Evolutionary conservation across 2,888 invertebrate genomes (phyloP).

Genomic region (Arctia plantaginis): DNA sequence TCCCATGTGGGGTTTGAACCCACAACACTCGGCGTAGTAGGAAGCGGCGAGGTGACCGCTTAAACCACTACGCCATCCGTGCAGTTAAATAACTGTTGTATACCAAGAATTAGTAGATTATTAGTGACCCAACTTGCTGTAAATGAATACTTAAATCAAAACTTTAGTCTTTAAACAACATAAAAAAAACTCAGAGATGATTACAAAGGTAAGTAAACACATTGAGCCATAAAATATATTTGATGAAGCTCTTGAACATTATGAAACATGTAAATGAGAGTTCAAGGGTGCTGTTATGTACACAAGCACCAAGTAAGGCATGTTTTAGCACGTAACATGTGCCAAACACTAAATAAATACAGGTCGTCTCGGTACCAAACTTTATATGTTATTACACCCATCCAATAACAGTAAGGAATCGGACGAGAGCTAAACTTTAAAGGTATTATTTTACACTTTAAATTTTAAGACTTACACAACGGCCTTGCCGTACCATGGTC

Average conservation of each 20-base stretch:
- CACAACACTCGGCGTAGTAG: too few relatives aligned
- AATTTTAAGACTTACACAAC: not conserved
- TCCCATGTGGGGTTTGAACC: too few relatives aligned
- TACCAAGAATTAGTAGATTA: not conserved
- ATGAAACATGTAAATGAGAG: constrained; percentile 18
- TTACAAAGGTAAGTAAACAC: not conserved
- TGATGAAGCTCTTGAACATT: constrained; percentile 1
- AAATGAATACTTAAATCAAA: not conserved
- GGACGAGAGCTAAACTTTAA: not conserved
- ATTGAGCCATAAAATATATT: not conserved
- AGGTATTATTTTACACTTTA: not conserved
- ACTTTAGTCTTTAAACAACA: not conserved
- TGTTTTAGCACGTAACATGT: constrained; percentile 9
- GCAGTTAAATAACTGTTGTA: not conserved
- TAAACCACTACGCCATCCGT: too few relatives aligned
- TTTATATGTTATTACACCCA: not conserved
- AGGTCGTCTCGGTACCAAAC: not conserved
- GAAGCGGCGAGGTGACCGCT: too few relatives aligned
- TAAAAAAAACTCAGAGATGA: not conserved
- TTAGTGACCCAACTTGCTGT: not conserved
- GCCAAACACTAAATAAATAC: constrained; percentile 10
- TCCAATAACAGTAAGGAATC: not conserved
- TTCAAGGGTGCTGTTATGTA: constrained; percentile 6
- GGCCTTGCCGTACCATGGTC: not conserved
- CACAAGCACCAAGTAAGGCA: constrained; percentile 8